Conservation (phyloP, 2,113 vertebrate species). For the cattle (Bos taurus) region ARS-UCD2.0 NC_037333.1:53609501-53610000, state of each 20-base stretch:
- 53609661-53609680: background rate
- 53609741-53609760: background rate
- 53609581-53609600: background rate
- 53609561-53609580: background rate
- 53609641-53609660: rapidly evolving
- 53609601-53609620: background rate
- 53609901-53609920: background rate
- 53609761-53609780: background rate
- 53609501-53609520: background rate
- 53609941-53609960: background rate
- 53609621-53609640: background rate
- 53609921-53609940: background rate
- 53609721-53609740: background rate
- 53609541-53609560: background rate
- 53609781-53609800: background rate
- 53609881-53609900: background rate
- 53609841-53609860: background rate
- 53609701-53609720: background rate
- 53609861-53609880: background rate
- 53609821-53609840: background rate
- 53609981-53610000: background rate
- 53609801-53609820: background rate
- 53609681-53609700: background rate
- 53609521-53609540: background rate
- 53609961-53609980: background rate